These are phyloP conservation scores for Myoxocephalus aenaeus DNA, from an alignment of 2,797 vertebrate genomes.

Conservation along the genomic window DNA sequence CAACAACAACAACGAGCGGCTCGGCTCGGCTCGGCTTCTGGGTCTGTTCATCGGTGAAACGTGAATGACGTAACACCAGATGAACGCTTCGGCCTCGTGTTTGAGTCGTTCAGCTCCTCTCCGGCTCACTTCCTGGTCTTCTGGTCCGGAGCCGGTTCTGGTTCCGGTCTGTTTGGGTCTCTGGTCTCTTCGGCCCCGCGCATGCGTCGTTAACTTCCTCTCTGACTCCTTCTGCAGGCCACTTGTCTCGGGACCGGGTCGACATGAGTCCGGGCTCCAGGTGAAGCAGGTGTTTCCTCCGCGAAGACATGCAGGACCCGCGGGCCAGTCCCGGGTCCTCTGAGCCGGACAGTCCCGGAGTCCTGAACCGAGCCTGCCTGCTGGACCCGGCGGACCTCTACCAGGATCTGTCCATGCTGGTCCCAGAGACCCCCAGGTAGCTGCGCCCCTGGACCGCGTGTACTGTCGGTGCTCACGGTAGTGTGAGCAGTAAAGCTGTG, in stretches of 20 bases:
- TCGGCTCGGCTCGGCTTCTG: no score
- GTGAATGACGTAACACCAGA: no score
- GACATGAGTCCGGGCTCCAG: background rate
- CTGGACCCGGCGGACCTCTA: conserved; percentile 63
- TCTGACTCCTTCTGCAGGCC: background rate
- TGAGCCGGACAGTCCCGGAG: conserved; percentile 62
- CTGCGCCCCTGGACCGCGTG: no score
- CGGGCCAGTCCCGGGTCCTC: conserved; percentile 47
- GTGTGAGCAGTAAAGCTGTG: no score
- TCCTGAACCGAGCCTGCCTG: conserved; percentile 71
- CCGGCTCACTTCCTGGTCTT: no score
- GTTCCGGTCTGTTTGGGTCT: no score
- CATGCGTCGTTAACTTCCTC: background rate
- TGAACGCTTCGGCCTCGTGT: no score
- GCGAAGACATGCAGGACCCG: conserved; percentile 64
- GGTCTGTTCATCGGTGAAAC: conserved; percentile 27
- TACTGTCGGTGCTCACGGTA: background rate
- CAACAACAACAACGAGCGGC: no score
- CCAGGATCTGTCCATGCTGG: conserved; percentile 46
- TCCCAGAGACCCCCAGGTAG: conserved; percentile 84
- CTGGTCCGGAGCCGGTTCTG: no score
- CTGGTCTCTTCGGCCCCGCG: no score
- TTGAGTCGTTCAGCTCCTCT: conserved; percentile 16
- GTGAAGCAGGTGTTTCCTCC: background rate
- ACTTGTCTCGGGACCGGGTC: background rate